Conservation (phyloP, 1,140 invertebrate genomes). For the Rhopalosiphum padi region DNA sequence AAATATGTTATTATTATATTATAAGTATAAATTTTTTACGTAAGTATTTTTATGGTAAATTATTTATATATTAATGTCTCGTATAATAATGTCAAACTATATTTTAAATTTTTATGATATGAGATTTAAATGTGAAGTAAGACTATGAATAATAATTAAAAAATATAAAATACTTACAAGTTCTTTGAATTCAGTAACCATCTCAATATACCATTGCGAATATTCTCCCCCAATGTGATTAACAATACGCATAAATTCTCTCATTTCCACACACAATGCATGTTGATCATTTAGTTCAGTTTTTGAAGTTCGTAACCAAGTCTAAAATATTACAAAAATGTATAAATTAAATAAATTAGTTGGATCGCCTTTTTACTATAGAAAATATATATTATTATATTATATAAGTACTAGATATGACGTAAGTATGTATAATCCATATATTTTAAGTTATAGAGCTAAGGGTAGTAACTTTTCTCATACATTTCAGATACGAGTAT, state of each 20-base stretch:
- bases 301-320: slow-evolving; percentile 64
- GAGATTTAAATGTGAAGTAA: neutral
- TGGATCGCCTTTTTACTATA: neutral
- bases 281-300: slow-evolving; percentile 63
- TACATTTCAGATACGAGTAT: neutral
- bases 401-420: neutral
- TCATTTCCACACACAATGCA: slow-evolving; percentile 64
- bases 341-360: neutral
- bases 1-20: neutral
- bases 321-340: slow-evolving; percentile 61
- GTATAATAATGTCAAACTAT: neutral
- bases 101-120: neutral
- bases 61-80: too few relatives aligned
- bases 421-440: too few relatives aligned
- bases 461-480: neutral
- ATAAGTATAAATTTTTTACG: neutral
- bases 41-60: neutral
- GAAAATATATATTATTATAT: neutral
- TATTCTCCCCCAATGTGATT: slow-evolving; percentile 66
- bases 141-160: neutral
- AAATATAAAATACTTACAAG: slow-evolving; percentile 62
- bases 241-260: slow-evolving; percentile 65
- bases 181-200: slow-evolving; percentile 64
- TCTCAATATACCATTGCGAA: slow-evolving; percentile 66
- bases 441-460: neutral